Percentiles rank a stretch among this genome's conserved stretches.
phyloP scores from a whole-genome alignment of 2,797 vertebrate species.

The Sternarchorhynchus goeldii region DNA sequence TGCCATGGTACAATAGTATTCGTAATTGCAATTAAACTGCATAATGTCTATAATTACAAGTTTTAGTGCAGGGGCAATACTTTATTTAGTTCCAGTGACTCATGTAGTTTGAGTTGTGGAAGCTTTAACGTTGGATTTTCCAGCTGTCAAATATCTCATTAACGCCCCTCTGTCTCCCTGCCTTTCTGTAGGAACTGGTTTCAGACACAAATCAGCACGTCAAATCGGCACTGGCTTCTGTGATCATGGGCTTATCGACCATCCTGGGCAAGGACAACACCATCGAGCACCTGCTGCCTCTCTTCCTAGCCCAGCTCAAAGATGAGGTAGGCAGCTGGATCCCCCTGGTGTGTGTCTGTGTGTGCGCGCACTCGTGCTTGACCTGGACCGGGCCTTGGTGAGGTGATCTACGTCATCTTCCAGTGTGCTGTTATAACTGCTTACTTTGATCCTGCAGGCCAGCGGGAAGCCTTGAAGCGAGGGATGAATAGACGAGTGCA shows the following conservation, averaged over 20 bases:
- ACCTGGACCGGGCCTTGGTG: conserved; percentile 15
- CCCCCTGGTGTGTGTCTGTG: background rate
- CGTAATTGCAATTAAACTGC: conserved; percentile 32
- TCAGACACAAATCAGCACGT: conserved; percentile 89
- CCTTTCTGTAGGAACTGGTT: conserved; percentile 77
- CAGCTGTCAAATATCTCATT: conserved; percentile 36
- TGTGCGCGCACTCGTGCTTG: background rate
- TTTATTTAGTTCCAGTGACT: conserved; percentile 31
- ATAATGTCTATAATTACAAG: conserved; percentile 19
- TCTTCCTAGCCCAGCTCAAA: conserved; percentile 87
- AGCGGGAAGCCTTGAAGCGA: conserved; percentile 52
- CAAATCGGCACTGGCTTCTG: conserved; percentile 85
- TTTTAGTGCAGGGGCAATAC: conserved; percentile 26
- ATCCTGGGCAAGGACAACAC: conserved; percentile 89
- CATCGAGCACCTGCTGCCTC: conserved; percentile 85
- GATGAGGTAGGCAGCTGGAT: conserved; percentile 75
- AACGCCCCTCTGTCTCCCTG: background rate
- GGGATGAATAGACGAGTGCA: conserved; percentile 48
- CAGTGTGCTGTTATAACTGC: conserved; percentile 33
- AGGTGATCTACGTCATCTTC: conserved; percentile 49
- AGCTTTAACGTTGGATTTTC: conserved; percentile 20
- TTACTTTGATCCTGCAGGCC: conserved; percentile 51
- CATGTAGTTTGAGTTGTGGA: conserved; percentile 14
- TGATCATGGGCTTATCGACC: conserved; percentile 87
- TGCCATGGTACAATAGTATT: conserved; percentile 6